phyloP scores from a whole-genome alignment of 2,113 vertebrate species.

The Gopherus flavomarginatus region DNA sequence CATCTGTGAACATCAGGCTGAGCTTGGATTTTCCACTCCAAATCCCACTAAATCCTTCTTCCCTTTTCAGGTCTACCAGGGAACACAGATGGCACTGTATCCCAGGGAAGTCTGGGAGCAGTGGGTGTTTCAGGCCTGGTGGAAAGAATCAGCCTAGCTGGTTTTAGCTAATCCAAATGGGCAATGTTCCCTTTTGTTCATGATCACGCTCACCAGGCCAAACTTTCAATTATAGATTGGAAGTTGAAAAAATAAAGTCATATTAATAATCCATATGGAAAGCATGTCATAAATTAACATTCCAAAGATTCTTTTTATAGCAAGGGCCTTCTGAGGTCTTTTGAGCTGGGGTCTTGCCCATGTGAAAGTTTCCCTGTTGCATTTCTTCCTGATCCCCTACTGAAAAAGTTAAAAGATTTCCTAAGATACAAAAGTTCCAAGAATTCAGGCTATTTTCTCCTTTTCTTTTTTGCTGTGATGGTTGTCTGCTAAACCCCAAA shows the following conservation, averaged over 20 bases:
- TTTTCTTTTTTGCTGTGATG: slow-evolving; percentile 25
- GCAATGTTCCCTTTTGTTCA: slow-evolving; percentile 53
- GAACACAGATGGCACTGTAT: slow-evolving; percentile 25
- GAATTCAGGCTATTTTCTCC: neutral
- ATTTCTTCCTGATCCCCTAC: slow-evolving; percentile 24
- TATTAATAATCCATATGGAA: slow-evolving; percentile 47
- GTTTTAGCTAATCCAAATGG: slow-evolving; percentile 43
- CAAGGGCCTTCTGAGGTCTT: neutral
- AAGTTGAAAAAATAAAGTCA: slow-evolving; percentile 34
- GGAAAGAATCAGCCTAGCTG: slow-evolving; percentile 16
- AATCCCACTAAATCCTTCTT: slow-evolving; percentile 60
- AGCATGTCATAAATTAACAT: slow-evolving; percentile 36
- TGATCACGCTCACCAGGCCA: neutral
- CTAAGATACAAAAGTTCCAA: slow-evolving; percentile 27
- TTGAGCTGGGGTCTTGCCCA: slow-evolving; percentile 10
- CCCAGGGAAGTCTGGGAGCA: neutral
- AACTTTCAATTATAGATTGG: neutral
- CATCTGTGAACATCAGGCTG: slow-evolving; percentile 22
- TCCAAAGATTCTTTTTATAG: neutral
- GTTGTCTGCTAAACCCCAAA: slow-evolving; percentile 6
- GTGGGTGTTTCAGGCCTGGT: neutral
- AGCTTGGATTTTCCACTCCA: slow-evolving; percentile 58
- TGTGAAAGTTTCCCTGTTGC: slow-evolving; percentile 28
- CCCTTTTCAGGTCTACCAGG: neutral
- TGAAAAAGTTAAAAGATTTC: slow-evolving; percentile 43